Evolutionary conservation across 53 echinoderm and acorn worm genomes (phyloP).

Genomic region (Luidia sarsii): DNA sequence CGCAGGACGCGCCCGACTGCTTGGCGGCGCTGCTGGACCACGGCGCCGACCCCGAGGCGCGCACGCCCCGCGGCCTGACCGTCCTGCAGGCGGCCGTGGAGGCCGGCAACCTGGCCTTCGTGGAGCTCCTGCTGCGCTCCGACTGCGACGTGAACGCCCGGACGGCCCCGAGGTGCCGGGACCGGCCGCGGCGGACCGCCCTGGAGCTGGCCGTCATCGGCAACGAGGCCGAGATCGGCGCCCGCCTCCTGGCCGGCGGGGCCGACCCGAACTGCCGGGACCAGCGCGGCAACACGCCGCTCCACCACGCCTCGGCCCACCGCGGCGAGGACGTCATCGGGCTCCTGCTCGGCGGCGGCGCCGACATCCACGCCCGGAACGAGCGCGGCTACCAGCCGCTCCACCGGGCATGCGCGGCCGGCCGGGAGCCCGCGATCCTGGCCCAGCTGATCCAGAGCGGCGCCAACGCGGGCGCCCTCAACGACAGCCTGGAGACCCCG

Average conservation of each 20-base stretch:
- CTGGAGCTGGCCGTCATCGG: constrained; percentile 72
- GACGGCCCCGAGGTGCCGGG: constrained; percentile 22
- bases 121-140: constrained; percentile 68
- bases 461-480: constrained; percentile 43
- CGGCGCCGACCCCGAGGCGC: constrained; percentile 78
- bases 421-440: constrained; percentile 38
- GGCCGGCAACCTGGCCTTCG: constrained; percentile 67
- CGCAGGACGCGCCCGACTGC: constrained; percentile 69
- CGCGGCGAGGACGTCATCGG: constrained; percentile 65
- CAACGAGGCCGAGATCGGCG: constrained; percentile 61
- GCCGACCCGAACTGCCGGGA: constrained; percentile 81
- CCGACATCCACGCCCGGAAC: constrained; percentile 66
- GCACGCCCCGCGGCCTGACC: constrained; percentile 73
- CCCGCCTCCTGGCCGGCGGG: constrained; percentile 66
- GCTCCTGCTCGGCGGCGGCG: constrained; percentile 71
- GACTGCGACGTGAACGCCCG: constrained; percentile 45
- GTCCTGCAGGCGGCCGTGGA: constrained; percentile 77
- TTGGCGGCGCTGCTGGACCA: constrained; percentile 73
- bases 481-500: constrained; percentile 38
- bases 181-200: constrained; percentile 52
- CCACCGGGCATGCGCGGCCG: constrained; percentile 77
- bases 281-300: constrained; percentile 73
- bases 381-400: constrained; percentile 73
- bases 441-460: constrained; percentile 26
- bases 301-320: constrained; percentile 83